phyloP scores from a whole-genome alignment of 1,140 invertebrate species.

The Drosophila bifasciata region DNA sequence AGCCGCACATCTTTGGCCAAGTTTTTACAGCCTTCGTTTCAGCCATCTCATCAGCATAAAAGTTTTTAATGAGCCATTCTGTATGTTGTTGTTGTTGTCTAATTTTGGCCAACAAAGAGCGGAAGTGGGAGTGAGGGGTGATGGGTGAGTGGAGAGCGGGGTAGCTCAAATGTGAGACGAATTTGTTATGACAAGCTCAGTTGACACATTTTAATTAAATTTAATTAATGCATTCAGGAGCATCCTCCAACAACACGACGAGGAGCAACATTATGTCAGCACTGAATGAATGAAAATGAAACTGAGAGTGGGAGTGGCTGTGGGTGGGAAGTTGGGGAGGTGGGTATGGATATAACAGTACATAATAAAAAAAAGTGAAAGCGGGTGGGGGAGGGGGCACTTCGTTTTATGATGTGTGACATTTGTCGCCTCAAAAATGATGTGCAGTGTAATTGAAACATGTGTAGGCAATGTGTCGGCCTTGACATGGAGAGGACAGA shows the following conservation, averaged over 20 bases:
- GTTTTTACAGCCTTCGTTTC: constrained; percentile 44
- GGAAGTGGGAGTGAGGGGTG: not conserved
- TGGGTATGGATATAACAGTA: not conserved
- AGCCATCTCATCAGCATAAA: constrained; percentile 76
- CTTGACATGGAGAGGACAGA: not conserved
- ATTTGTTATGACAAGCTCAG: constrained; percentile 80
- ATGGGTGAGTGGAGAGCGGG: not conserved
- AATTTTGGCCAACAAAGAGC: not conserved
- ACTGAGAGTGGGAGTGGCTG: too few relatives aligned
- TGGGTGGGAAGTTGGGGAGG: not conserved
- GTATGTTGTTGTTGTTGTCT: constrained; percentile 55
- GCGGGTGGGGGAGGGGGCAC: not conserved
- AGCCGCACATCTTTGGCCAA: constrained; percentile 47
- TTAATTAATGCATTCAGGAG: constrained; percentile 73
- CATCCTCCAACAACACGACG: constrained; percentile 14
- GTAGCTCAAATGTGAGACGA: constrained; percentile 55
- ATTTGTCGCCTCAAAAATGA: constrained; percentile 40
- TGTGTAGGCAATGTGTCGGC: constrained; percentile 36
- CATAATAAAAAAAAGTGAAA: constrained; percentile 2
- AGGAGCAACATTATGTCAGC: constrained; percentile 39
- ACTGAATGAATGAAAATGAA: constrained; percentile 29
- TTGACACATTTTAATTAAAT: constrained; percentile 83
- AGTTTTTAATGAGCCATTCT: constrained; percentile 82
- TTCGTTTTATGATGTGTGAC: constrained; percentile 49
- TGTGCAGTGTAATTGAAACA: constrained; percentile 52